Evolutionary conservation across 2,888 invertebrate species (phyloP), one percentile per base, ranked within the genome.

Genomic region (Exephanes ischioxanthus): DNA sequence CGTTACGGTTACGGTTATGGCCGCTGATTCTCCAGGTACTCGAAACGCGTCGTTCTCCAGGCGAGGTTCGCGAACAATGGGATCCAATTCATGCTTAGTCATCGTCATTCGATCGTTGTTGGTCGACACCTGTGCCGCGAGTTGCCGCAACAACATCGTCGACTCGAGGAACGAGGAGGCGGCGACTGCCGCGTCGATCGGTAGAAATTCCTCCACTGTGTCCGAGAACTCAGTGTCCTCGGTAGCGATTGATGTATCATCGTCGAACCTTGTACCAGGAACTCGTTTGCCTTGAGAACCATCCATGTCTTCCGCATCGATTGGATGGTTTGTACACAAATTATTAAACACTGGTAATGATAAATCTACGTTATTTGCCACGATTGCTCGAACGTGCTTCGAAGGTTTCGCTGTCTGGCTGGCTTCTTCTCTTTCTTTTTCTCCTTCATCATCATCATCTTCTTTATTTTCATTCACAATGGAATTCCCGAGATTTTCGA

Each of bases 191-290:
- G 51, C 37, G n/a, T 85, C 85, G 53, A 63, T 30, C 11, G 85
- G 85, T 19, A 83, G 33, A 72, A 83, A 85, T 51, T 83, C 85
- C 48, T 85, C 85, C 9, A 85, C 83, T 0, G 85, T 85, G 2
- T 85, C 85, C n/a, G 80, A 26, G 16, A 45, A 55, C 26, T 22
- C 22, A 22, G 14, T 33, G 7, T 80, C 53, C 19, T 53, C 61
- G 22, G 6, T 3, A 41, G n/a, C 33, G 26, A 72, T 80, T 41
- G 67, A 51, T 26, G 41, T 22, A n/a, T 63, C 30, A 9, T 70
- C 75, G 41, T 45, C 75, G 71, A 61, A 16, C 51, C 30, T 30
- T 0, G 33, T 48, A 5, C 33, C 9, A 30, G 26, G 11, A 14
- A 63, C 14, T 58, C 37, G 53, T 7, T 77, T n/a, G 14, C 73